phyloP scores from a whole-genome alignment of 53 echinoderm and acorn worm species.

The Echinometra lucunter region DNA sequence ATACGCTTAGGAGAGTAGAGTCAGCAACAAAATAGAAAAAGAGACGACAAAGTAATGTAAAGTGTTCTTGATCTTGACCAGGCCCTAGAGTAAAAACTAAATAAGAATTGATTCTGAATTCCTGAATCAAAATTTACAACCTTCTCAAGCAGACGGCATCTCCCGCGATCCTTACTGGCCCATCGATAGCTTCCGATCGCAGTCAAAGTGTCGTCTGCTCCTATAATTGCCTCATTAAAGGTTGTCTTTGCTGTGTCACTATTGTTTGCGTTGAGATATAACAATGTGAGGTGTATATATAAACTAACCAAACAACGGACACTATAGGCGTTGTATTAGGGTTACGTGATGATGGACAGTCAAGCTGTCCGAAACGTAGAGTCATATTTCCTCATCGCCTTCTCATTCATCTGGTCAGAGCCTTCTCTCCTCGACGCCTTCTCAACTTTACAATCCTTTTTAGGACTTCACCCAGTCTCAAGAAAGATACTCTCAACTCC shows the following conservation, averaged over 20 bases:
- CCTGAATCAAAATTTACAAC: neutral
- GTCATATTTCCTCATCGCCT: no score
- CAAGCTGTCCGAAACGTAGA: no score
- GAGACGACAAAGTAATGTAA: neutral
- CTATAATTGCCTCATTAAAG: neutral
- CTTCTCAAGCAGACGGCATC: neutral
- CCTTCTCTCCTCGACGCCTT: no score
- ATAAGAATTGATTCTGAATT: neutral
- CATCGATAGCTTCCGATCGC: neutral
- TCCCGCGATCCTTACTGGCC: no score
- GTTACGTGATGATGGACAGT: no score
- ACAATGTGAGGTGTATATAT: neutral
- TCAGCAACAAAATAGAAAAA: neutral
- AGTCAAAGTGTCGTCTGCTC: neutral
- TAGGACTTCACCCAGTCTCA: no score
- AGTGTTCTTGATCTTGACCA: neutral
- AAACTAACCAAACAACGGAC: neutral
- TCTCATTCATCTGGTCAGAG: no score
- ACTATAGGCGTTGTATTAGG: neutral
- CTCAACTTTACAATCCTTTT: no score
- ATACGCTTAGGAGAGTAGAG: neutral
- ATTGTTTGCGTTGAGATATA: neutral
- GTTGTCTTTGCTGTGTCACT: neutral
- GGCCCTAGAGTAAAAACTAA: neutral
- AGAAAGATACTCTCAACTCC: no score